Base-by-base conservation (phyloP, 2,888 invertebrate species). In the Automeris io region DNA sequence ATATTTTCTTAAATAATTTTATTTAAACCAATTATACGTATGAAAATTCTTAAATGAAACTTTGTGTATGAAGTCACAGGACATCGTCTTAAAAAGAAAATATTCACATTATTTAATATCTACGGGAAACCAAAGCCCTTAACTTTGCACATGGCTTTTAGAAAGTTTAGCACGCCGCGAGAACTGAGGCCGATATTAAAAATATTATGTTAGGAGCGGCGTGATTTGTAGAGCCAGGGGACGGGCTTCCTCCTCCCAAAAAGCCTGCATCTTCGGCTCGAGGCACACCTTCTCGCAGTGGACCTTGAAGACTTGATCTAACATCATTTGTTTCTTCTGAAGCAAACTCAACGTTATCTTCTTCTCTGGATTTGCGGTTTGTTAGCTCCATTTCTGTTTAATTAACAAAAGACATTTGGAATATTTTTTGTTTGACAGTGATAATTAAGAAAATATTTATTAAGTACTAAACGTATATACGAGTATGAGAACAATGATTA, bases 261-360 rank as follows among this genome's bases (percentile, higher is more conserved):
- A 79, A 85, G 24, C 77, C 71, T 1, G 80, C 77, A 50, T 87
- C 87, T 51, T 87, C 86, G 7, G 75, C 65, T 37, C 76, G 47
- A 46, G 90, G 76, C 47, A 86, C 88, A 37, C 90, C 87, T 76
- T 91, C 91, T 45, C 91, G 83, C 22, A 91, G 77, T 2, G 91
- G 89, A 31, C 91, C 91, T 58, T 91, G 91, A 47, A 90, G 90
- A 49, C 91, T 90, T 56, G 90, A 90, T 40, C 91, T 89, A 53
- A 91, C 85, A 46, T 87, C 83, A 44, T 87, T 87, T 42, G 80
- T 79, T 51, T 83, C 83, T 43, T 86, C 85, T 16, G 70, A 53
- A 21, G 73, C 58, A 26, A 74, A 66, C 43, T 78, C 73, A 18
- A 63, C 61, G 38, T 86, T 75, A 32, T 88, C 87, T 29, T 88